Conservation (phyloP, 2,797 vertebrate species). For the Coilia nasus region DNA sequence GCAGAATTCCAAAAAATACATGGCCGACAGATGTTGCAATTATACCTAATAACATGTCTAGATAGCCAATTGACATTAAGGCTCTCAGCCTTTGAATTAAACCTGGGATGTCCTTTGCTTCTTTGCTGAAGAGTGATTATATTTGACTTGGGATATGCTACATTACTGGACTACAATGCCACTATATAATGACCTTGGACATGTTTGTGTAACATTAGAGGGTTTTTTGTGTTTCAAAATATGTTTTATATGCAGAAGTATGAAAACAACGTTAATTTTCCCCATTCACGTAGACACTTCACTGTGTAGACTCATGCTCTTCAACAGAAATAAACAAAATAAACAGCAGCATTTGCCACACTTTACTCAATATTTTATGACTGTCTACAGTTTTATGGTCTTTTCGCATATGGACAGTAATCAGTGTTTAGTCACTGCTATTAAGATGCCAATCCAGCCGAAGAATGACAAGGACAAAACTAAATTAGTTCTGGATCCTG, state of each 20-base stretch:
- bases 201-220: not conserved
- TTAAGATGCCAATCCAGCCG: not conserved
- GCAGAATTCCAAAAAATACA: constrained; percentile 9
- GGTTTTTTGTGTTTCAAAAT: too few relatives aligned
- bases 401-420: not conserved
- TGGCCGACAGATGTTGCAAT: constrained; percentile 7
- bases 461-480: not conserved
- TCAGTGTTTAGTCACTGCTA: not conserved
- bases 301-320: not conserved
- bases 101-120: not conserved
- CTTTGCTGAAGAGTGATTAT: not conserved
- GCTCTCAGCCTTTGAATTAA: not conserved
- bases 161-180: not conserved
- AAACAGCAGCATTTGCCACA: not conserved
- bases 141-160: not conserved
- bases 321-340: not conserved
- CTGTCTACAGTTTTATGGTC: not conserved
- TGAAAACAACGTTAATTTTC: not conserved
- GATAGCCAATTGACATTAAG: not conserved
- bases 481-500: not conserved
- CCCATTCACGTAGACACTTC: not conserved
- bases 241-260: not conserved
- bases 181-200: not conserved
- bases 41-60: constrained; percentile 10
- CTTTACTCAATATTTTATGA: not conserved